Base-by-base conservation (phyloP, 1,140 invertebrate genomes). In the Sitophilus oryzae region DNA sequence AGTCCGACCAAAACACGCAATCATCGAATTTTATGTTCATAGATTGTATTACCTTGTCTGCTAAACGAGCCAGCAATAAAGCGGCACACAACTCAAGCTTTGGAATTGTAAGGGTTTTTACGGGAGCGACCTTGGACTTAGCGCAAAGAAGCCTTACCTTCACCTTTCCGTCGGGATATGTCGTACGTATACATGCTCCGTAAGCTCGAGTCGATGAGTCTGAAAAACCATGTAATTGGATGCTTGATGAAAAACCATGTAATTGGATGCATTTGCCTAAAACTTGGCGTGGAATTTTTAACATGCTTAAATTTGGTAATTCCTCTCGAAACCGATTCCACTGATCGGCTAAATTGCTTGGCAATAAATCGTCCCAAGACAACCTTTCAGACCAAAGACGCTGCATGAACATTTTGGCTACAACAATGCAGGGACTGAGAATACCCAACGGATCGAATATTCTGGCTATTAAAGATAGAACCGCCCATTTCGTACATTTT, bases 371-470 rank as follows among this genome's bases (percentile, higher is more conserved):
- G 53, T 76, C 73, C 72, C 73, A 77, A 34, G 62, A 63, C 10
- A 70, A 3, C 11, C 64, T 60, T n/a, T n/a, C n/a, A n/a, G n/a
- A n/a, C n/a, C 71, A 73, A 5, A 74, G 25, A 46, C 65, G 45
- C 61, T 76, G 73, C 9, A 76, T 40, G 5, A 75, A 43, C 1
- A 71, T 61, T 60, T 76, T 75, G n/a, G 64, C 63, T 9, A 47
- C 48, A 10, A 73, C 63, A 5, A 62, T 64, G 9, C 69, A 40
- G 14, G 72, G 68, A 23, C 61, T 56, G 11, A 73, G 14, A 14
- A 70, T 57, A 19, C 72, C 72, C 10, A 72, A 55, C 11, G 73
- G 73, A 59, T 76, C 74, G 52, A 70, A 76, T 19, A 75, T 59
- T 15, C 62, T 66, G 8, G 58, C 55, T n/a, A n/a, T n/a, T n/a